Base-by-base conservation (phyloP, 2,888 invertebrate genomes). In the Agrochola circellaris region DNA sequence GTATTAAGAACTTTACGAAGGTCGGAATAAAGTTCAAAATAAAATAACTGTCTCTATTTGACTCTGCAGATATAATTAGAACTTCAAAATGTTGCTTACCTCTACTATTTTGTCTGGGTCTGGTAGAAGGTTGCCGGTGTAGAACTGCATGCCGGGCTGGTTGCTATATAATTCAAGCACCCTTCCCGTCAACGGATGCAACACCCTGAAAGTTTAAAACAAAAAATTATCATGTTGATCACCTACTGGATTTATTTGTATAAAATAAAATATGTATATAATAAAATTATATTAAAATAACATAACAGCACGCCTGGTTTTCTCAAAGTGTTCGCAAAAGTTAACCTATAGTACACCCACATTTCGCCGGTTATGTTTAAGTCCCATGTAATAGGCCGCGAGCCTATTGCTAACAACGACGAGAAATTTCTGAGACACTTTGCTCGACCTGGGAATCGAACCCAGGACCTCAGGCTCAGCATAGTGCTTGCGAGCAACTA, bases 111-210 rank as follows among this genome's bases (percentile, higher is more conserved):
- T 94, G 60, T 95, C 93, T 1, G 95, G 95, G 86, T 98, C 97
- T 0, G 98, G 98, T 56, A 99, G 95, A 78, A 95, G 96, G 92
- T 99, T 98, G 0, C 98, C 97, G 0, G 99, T 99, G 92, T 99
- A 99, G 90, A 99, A 98, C 93, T 99, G 99, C 76, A 99, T 97
- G 0, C 99, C 99, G 0, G 99, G 99, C 92, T 99, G 98, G 92
- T 99, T 98, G 80, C 98, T 98, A 87, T 97, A 98, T 0, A 99
- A 97, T 92, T 99, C 98, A 74, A 99, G 91, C 71, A 97, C 97
- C 79, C 99, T 97, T 3, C 99, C 99, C 42, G 97, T 97, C 23
- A 92, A 87, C 0, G 98, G 97, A 94, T 98, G 98, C 8, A 97
- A 89, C 0, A 97, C 98, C 88, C 98, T 97, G 86, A 61, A 93